A percentile compares a stretch with the other conserved stretches of the same genome.
phyloP scores from a whole-genome alignment of 2,888 invertebrate species.

The Leucophora obtusa region DNA sequence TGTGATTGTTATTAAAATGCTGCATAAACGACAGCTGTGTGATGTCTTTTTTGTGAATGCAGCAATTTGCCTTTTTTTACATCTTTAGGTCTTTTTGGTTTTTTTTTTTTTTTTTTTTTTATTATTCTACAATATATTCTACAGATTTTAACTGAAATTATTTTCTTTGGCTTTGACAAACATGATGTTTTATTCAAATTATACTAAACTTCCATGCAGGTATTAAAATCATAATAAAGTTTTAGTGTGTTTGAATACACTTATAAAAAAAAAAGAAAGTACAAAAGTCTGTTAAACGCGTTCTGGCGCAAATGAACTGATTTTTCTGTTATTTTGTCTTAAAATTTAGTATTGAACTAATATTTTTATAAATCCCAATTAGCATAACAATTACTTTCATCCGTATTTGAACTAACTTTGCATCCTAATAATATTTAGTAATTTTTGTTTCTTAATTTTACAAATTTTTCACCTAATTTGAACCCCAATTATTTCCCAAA shows the following conservation, averaged over 20 bases:
- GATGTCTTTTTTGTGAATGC: conserved; percentile 41
- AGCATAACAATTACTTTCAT: no score
- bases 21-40: conserved; percentile 48
- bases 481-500: no score
- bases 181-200: conserved; percentile 36
- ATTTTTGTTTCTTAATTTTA: no score
- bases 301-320: no score
- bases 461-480: no score
- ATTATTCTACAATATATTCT: conserved; percentile 27
- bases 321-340: no score
- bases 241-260: background rate
- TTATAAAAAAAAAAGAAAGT: no score
- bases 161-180: conserved; percentile 49
- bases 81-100: conserved; percentile 21
- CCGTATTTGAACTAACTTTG: no score
- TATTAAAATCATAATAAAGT: conserved; percentile 34
- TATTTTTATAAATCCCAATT: no score
- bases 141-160: conserved; percentile 46
- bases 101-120: background rate
- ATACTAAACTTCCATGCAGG: conserved; percentile 34
- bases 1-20: conserved; percentile 32
- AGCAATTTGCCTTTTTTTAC: conserved; percentile 41
- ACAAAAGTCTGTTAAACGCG: no score
- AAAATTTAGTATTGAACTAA: no score
- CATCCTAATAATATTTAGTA: no score